These are phyloP conservation scores for Cancer borealis DNA, from an alignment of 2,888 invertebrate species.

Conservation along the genomic window DNA sequence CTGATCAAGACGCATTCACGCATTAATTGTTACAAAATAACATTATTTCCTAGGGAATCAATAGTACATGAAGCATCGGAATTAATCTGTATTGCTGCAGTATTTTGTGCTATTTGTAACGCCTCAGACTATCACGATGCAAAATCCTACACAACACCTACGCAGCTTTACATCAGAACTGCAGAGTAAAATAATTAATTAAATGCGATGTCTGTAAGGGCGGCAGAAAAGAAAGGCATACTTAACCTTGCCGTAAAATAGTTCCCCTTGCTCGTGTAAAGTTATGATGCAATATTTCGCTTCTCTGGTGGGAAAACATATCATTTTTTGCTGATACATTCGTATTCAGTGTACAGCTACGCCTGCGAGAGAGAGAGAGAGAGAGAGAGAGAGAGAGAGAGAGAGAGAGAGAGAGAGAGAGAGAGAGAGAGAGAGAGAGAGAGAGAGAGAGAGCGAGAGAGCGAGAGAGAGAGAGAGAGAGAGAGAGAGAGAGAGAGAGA, in stretches of 20 bases:
- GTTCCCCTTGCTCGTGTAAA: conserved; percentile 16
- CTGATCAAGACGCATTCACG: not conserved
- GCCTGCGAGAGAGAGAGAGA: too few relatives aligned
- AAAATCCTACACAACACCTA: not conserved
- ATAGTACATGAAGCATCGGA: not conserved
- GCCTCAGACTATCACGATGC: not conserved
- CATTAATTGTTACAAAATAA: not conserved
- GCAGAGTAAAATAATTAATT: not conserved
- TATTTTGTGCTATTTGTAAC: not conserved
- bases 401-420: too few relatives aligned
- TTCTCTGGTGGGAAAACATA: not conserved
- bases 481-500: conserved; percentile 26
- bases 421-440: too few relatives aligned
- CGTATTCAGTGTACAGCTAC: not conserved
- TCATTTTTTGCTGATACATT: not conserved
- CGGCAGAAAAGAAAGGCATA: not conserved
- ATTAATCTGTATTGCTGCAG: not conserved
- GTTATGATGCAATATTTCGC: conserved; percentile 18
- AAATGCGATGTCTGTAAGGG: not conserved
- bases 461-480: conserved; percentile 2
- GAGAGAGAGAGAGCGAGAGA: not conserved
- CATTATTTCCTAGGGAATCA: not conserved
- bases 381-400: too few relatives aligned
- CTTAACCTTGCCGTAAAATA: not conserved
- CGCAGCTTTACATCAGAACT: not conserved